phyloP scores from a whole-genome alignment of 1,140 invertebrate genomes.

The Heterodera carotae region DNA sequence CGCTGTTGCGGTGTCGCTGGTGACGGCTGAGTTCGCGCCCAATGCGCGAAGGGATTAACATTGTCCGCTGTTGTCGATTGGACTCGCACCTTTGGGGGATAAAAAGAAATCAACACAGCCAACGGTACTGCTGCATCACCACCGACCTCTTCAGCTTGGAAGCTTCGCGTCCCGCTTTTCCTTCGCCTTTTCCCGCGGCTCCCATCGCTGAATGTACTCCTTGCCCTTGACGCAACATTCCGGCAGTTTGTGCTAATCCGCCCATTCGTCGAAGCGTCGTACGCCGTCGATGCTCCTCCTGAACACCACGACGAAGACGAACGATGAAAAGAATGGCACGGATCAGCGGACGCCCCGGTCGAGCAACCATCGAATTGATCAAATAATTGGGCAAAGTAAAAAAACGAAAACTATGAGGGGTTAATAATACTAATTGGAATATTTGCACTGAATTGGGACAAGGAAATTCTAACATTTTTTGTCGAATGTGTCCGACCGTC shows the following conservation, averaged over 20 bases:
- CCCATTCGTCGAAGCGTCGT: slow-evolving; percentile 19
- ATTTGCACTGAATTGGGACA: too few relatives aligned
- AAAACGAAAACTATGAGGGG: neutral
- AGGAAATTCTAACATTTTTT: too few relatives aligned
- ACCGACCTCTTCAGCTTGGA: slow-evolving; percentile 33
- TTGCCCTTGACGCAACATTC: slow-evolving; percentile 7
- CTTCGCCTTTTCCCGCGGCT: neutral
- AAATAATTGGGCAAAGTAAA: neutral
- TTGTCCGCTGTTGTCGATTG: slow-evolving; percentile 25
- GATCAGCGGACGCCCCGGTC: slow-evolving; percentile 33
- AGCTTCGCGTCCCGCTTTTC: neutral
- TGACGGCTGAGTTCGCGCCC: slow-evolving; percentile 22
- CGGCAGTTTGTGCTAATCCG: slow-evolving; percentile 19
- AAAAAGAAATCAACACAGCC: slow-evolving; percentile 2
- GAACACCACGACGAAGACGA: slow-evolving; percentile 34
- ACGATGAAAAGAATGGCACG: slow-evolving; percentile 49
- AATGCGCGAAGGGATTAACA: slow-evolving; percentile 11
- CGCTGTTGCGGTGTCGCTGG: slow-evolving; percentile 40
- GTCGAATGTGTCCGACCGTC: too few relatives aligned
- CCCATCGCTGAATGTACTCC: neutral
- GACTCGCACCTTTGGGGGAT: slow-evolving; percentile 38
- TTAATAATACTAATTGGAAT: too few relatives aligned
- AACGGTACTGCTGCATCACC: neutral
- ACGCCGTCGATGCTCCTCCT: slow-evolving; percentile 20
- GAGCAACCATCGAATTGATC: neutral